A percentile compares a stretch with the other conserved stretches of the same genome.
Conservation (phyloP, 2,888 invertebrate genomes). For the Hydraecia micacea region DNA sequence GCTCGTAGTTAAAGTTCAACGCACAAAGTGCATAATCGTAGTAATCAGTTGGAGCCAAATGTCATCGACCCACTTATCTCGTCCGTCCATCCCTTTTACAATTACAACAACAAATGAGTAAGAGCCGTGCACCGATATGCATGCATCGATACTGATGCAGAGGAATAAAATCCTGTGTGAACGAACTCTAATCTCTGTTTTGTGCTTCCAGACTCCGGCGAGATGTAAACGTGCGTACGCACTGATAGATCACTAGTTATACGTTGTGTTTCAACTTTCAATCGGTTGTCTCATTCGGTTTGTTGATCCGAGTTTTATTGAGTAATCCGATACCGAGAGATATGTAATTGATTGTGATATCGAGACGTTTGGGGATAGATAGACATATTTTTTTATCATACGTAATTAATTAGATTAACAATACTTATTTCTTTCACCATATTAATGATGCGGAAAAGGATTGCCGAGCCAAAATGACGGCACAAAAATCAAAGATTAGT, state of each 20-base stretch:
- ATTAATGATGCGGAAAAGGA: background rate
- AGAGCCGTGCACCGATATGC: constrained; percentile 87
- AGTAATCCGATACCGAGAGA: constrained; percentile 47
- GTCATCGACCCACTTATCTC: constrained; percentile 90
- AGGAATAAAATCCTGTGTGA: constrained; percentile 91
- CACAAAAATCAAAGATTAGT: constrained; percentile 1
- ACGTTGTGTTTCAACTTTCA: constrained; percentile 61
- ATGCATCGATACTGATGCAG: constrained; percentile 87
- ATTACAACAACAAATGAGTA: constrained; percentile 91
- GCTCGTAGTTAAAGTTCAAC: constrained; percentile 88
- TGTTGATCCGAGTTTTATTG: constrained; percentile 54
- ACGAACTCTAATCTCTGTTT: constrained; percentile 90
- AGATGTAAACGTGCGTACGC: constrained; percentile 82
- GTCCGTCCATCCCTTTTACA: constrained; percentile 90
- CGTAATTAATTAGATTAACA: constrained; percentile 1
- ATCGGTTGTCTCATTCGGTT: constrained; percentile 52
- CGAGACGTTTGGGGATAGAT: background rate
- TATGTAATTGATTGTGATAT: constrained; percentile 23
- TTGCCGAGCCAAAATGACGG: constrained; percentile 19
- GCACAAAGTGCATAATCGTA: constrained; percentile 90
- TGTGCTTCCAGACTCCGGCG: constrained; percentile 84
- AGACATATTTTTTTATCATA: constrained; percentile 11
- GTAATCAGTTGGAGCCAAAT: constrained; percentile 89
- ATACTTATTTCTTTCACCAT: constrained; percentile 9
- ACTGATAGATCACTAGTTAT: constrained; percentile 75